A percentile compares a stretch with the other conserved stretches of the same genome.
Conservation (phyloP, 2,888 invertebrate genomes). For the Marronus borbonicus region DNA sequence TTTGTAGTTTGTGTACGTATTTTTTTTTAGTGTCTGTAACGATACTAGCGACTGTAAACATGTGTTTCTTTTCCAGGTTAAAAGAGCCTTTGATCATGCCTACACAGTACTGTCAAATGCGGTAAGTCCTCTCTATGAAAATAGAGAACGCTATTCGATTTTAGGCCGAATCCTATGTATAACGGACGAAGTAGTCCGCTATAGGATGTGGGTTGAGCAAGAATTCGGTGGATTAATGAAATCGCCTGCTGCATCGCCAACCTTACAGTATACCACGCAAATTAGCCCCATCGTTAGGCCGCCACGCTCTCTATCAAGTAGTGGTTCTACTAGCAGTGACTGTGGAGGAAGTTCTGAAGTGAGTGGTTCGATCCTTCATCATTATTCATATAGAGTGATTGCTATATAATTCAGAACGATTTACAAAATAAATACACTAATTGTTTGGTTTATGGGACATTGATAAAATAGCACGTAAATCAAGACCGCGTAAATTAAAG, state of each 20-base stretch:
- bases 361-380: conserved; percentile 53
- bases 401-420: too few relatives aligned
- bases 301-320: conserved; percentile 66
- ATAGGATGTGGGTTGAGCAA: conserved; percentile 79
- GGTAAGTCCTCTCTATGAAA: conserved; percentile 73
- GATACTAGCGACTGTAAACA: neutral
- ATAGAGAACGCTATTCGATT: conserved; percentile 77
- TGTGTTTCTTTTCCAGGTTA: conserved; percentile 73
- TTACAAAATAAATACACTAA: too few relatives aligned
- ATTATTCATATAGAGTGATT: neutral
- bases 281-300: conserved; percentile 57
- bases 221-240: conserved; percentile 61
- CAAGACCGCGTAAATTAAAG: too few relatives aligned
- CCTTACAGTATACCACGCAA: conserved; percentile 55
- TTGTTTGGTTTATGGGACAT: too few relatives aligned
- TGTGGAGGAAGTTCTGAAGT: conserved; percentile 68
- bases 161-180: conserved; percentile 93
- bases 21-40: too few relatives aligned
- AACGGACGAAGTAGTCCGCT: conserved; percentile 90
- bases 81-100: conserved; percentile 97
- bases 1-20: too few relatives aligned
- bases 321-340: conserved; percentile 67
- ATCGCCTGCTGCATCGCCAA: conserved; percentile 57
- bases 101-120: conserved; percentile 88
- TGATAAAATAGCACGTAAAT: too few relatives aligned